Conservation (phyloP, 2,888 invertebrate species). For the Trypoxylon attenuatum region DNA sequence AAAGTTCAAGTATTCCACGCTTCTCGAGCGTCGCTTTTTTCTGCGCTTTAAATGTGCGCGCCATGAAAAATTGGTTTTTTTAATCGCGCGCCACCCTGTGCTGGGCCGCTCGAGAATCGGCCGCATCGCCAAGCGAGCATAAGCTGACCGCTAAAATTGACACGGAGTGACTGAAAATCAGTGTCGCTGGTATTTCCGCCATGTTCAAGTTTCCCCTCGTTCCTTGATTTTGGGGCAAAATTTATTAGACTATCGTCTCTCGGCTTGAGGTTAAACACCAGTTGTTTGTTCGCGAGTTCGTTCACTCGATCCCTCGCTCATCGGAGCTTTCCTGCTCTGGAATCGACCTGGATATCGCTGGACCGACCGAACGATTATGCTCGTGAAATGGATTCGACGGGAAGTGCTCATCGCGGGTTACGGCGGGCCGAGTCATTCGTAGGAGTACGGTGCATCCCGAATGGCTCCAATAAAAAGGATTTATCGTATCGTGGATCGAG, state of each 20-base stretch:
- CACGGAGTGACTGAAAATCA: no score
- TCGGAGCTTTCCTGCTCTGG: no score
- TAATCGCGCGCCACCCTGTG: neutral
- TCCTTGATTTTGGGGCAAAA: no score
- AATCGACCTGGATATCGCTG: no score
- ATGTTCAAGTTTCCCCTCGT: no score
- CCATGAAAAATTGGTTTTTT: neutral
- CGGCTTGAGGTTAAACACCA: no score
- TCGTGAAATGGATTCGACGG: constrained; percentile 21
- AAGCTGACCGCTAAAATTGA: no score
- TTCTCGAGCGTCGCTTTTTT: constrained; percentile 24
- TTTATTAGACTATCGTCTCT: no score
- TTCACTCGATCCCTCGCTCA: no score
- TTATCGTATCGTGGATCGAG: constrained; percentile 19
- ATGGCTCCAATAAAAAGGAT: constrained; percentile 35
- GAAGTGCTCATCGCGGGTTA: constrained; percentile 24
- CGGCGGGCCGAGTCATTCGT: constrained; percentile 28
- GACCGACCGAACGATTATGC: constrained; percentile 10
- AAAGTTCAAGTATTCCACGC: constrained; percentile 41
- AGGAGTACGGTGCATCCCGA: constrained; percentile 15
- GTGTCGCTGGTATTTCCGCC: no score
- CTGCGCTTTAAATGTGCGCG: neutral
- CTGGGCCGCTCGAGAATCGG: no score
- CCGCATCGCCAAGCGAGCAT: no score
- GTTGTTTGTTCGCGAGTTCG: neutral